Conservation (phyloP, 2,888 invertebrate species). For the Zygaena filipendulae region DNA sequence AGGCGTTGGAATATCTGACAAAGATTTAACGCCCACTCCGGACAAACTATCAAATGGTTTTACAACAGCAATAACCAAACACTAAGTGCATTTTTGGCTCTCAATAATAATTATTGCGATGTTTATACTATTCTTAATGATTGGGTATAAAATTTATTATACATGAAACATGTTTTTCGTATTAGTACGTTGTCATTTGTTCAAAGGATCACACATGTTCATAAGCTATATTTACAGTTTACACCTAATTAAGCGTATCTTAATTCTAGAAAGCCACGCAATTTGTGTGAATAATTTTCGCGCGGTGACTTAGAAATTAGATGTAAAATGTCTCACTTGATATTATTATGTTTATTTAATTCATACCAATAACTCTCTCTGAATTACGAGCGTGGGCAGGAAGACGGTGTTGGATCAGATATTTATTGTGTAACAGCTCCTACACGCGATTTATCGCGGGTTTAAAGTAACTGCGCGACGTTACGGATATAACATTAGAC, state of each 20-base stretch:
- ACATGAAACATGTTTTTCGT: too few relatives aligned
- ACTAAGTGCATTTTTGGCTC: too few relatives aligned
- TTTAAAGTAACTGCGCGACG: too few relatives aligned
- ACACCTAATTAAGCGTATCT: conserved; percentile 33
- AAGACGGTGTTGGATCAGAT: conserved; percentile 59
- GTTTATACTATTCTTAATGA: too few relatives aligned
- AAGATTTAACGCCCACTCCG: conserved; percentile 54
- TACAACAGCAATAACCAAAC: conserved; percentile 36
- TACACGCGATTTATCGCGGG: conserved; percentile 45
- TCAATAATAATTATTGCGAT: too few relatives aligned
- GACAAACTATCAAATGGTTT: conserved; percentile 29
- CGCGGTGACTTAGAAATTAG: conserved; percentile 41
- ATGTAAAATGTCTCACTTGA: conserved; percentile 53
- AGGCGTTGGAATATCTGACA: conserved; percentile 39
- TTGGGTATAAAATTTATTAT: too few relatives aligned
- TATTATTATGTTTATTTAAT: conserved; percentile 64
- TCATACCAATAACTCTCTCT: conserved; percentile 57
- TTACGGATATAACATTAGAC: too few relatives aligned
- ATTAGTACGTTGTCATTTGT: too few relatives aligned
- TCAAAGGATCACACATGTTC: too few relatives aligned
- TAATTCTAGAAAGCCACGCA: conserved; percentile 24
- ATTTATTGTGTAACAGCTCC: conserved; percentile 56
- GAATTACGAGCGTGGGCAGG: conserved; percentile 60
- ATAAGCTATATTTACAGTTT: too few relatives aligned
- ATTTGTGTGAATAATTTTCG: conserved; percentile 45